These are phyloP conservation scores for Orthonychiurus folsomi DNA, from an alignment of 2,888 invertebrate genomes.

Conservation along the genomic window DNA sequence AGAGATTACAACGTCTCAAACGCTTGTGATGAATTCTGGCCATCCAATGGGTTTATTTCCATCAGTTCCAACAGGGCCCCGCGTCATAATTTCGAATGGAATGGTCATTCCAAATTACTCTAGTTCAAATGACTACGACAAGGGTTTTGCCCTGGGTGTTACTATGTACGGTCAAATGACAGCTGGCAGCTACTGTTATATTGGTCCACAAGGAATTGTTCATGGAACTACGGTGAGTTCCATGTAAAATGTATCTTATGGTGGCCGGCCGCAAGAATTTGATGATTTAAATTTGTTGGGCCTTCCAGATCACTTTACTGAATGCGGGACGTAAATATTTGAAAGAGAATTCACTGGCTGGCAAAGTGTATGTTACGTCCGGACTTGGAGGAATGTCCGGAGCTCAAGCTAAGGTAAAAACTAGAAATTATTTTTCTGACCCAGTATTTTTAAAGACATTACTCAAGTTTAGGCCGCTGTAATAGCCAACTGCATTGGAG, in stretches of 20 bases:
- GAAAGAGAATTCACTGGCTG: slow-evolving; percentile 46
- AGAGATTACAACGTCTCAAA: slow-evolving; percentile 50
- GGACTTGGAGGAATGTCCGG: slow-evolving; percentile 57
- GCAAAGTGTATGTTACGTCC: slow-evolving; percentile 52
- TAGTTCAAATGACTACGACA: slow-evolving; percentile 49
- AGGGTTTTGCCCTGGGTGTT: slow-evolving; percentile 51
- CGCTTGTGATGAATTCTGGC: slow-evolving; percentile 54
- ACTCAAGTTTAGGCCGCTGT: too few relatives aligned
- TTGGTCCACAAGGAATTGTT: slow-evolving; percentile 58
- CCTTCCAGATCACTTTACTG: slow-evolving; percentile 51
- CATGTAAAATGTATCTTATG: neutral
- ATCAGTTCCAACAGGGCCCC: slow-evolving; percentile 47
- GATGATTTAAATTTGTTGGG: too few relatives aligned
- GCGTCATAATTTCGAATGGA: slow-evolving; percentile 55
- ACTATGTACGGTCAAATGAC: slow-evolving; percentile 52
- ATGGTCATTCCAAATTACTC: slow-evolving; percentile 58
- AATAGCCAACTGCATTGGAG: slow-evolving; percentile 54
- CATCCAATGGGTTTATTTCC: slow-evolving; percentile 56
- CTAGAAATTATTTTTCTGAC: too few relatives aligned
- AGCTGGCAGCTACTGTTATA: slow-evolving; percentile 56
- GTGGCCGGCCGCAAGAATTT: too few relatives aligned
- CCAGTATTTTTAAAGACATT: too few relatives aligned
- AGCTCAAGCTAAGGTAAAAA: slow-evolving; percentile 57
- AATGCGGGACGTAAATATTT: slow-evolving; percentile 53
- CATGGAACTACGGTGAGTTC: slow-evolving; percentile 53